Evolutionary conservation across 2,113 vertebrate species (phyloP).

Genomic region (Salvelinus fontinalis): DNA sequence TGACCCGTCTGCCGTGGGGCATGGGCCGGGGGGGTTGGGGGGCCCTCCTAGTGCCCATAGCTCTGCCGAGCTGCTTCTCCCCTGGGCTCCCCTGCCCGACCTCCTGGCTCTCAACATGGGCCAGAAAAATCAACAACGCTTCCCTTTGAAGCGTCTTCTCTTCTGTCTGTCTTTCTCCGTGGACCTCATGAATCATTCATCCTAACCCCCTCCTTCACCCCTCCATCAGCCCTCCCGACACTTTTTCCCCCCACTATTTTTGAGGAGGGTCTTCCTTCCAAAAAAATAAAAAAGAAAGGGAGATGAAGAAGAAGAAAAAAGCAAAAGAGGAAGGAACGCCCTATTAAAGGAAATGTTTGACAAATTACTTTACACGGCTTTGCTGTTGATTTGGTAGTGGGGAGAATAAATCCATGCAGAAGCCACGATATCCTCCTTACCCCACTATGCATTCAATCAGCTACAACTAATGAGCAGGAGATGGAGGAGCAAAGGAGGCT

Average conservation of each 20-base stretch:
- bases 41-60: constrained; percentile 27
- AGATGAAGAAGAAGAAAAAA: constrained; percentile 46
- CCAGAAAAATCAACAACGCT: constrained; percentile 72
- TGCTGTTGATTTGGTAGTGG: constrained; percentile 37
- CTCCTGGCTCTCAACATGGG: constrained; percentile 73
- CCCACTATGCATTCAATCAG: constrained; percentile 23
- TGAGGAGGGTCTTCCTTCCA: constrained; percentile 31
- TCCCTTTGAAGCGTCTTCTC: constrained; percentile 74
- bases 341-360: constrained; percentile 70
- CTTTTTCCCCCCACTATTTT: constrained; percentile 46
- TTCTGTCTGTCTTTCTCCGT: constrained; percentile 51
- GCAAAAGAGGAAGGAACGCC: constrained; percentile 60
- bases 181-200: constrained; percentile 82
- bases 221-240: constrained; percentile 44
- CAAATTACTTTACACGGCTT: constrained; percentile 73
- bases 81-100: constrained; percentile 69
- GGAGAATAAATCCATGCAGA: constrained; percentile 17
- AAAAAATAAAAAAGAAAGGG: not conserved
- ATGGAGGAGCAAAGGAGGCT: constrained; percentile 44
- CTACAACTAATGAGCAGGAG: constrained; percentile 65
- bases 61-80: constrained; percentile 51
- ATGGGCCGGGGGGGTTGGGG: constrained; percentile 35
- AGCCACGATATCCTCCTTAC: constrained; percentile 11
- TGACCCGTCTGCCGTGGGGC: constrained; percentile 72
- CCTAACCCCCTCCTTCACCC: constrained; percentile 44